Base-by-base conservation (phyloP, 23 tunicate genomes). In the Phallusia fumigata region DNA sequence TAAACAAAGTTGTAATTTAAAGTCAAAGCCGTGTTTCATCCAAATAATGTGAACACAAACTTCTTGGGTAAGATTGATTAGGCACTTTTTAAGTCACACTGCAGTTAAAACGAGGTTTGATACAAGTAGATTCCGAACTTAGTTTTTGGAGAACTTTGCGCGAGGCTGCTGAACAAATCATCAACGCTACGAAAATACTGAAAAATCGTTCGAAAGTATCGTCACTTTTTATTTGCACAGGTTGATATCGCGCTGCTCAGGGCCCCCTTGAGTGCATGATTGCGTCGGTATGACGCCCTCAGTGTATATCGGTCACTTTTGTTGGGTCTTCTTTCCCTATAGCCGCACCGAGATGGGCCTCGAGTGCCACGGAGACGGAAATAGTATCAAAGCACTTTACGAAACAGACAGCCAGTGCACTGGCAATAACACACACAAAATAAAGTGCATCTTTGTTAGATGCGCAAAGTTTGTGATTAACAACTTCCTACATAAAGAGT, bases 111-210 rank as follows among this genome's bases (percentile, higher is more conserved):
- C n/a, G n/a, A n/a, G n/a, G n/a, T n/a, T n/a, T n/a, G n/a, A n/a
- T n/a, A n/a, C n/a, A n/a, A n/a, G n/a, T n/a, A n/a, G n/a, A n/a
- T n/a, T n/a, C n/a, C n/a, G n/a, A n/a, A n/a, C n/a, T n/a, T n/a
- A 40, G 47, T 40, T 24, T 58, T 58, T 58, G 13, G 8, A 24
- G 69, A 58, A 24, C 69, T 40, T 40, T 5, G 11, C 16, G 28
- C 69, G 69, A 24, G 26, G 69, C 69, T 21, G 26, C 69, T 58
- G 69, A 58, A 58, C 69, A 58, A n/a, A 58, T 58, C 69, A 58
- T 21, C 15, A 18, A 18, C 15, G 58, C 18, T 15, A 18, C 58
- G 18, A 51, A 51, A 51, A 51, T 51, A 51, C 58, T 5, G 15
- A 24, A 58, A 58, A 58, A 21, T 58, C 69, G 69, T 21, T 58